These are phyloP conservation scores for Parauchenoglanis ngamensis DNA, from an alignment of 2,797 vertebrate species.

Conservation along the genomic window DNA sequence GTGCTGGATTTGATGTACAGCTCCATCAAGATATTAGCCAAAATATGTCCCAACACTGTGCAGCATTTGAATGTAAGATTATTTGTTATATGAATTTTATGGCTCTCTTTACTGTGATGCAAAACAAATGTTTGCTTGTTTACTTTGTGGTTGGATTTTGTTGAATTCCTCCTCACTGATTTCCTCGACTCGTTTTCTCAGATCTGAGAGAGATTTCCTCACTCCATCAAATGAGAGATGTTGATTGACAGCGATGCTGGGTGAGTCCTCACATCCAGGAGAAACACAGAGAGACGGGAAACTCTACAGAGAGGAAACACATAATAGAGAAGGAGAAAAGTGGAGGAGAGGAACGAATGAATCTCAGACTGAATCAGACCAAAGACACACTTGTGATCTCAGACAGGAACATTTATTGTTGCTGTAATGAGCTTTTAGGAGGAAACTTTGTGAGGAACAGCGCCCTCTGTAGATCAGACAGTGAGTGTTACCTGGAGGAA, in stretches of 20 bases:
- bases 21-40: too few relatives aligned
- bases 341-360: neutral
- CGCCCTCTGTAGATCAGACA: too few relatives aligned
- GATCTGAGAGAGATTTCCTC: slow-evolving; percentile 1
- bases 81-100: too few relatives aligned
- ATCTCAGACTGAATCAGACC: slow-evolving; percentile 1
- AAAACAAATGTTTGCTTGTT: neutral
- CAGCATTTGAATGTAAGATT: too few relatives aligned
- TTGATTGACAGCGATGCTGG: neutral
- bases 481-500: too few relatives aligned
- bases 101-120: too few relatives aligned
- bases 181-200: neutral
- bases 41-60: too few relatives aligned
- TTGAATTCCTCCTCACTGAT: neutral
- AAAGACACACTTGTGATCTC: neutral
- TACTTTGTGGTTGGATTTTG: neutral
- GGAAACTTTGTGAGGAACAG: too few relatives aligned
- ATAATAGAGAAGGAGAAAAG: slow-evolving; percentile 9
- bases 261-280: neutral
- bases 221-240: neutral
- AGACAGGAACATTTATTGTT: too few relatives aligned
- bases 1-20: too few relatives aligned
- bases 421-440: too few relatives aligned
- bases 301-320: slow-evolving; percentile 9
- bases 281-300: neutral